These are phyloP conservation scores for Emydocephalus ijimae DNA, from an alignment of 2,113 vertebrate species.

Conservation along the genomic window DNA sequence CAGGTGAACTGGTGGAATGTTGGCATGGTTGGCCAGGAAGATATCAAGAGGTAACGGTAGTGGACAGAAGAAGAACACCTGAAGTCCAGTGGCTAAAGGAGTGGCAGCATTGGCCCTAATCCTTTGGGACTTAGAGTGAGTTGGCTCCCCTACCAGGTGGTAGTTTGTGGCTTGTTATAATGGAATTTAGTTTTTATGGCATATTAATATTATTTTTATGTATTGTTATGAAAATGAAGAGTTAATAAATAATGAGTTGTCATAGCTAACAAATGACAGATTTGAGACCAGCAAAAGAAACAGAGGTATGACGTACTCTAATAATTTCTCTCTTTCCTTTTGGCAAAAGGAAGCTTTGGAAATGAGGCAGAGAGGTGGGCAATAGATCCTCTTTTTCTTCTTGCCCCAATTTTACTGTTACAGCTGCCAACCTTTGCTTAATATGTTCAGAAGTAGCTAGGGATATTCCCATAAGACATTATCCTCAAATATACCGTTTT, in stretches of 20 bases:
- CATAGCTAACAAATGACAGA: neutral
- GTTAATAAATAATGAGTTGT: neutral
- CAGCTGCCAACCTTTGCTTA: neutral
- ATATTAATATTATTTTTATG: neutral
- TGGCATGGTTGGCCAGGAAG: neutral
- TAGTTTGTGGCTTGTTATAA: neutral
- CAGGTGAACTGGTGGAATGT: neutral
- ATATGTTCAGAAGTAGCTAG: neutral
- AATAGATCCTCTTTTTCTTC: neutral
- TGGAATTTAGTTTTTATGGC: neutral
- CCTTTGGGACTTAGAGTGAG: neutral
- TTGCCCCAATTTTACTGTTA: neutral
- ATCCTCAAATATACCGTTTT: neutral
- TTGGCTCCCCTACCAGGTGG: neutral
- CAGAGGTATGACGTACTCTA: neutral
- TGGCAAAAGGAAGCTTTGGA: neutral
- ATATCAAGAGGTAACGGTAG: neutral
- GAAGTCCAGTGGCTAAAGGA: neutral
- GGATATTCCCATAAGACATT: neutral
- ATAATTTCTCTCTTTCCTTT: neutral
- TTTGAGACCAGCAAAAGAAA: neutral
- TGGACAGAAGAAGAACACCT: neutral
- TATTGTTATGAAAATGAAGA: neutral
- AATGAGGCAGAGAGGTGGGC: neutral
- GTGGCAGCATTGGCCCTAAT: neutral